Evolutionary conservation across 2,888 invertebrate species (phyloP).

Genomic region (Scaptomyza flava): DNA sequence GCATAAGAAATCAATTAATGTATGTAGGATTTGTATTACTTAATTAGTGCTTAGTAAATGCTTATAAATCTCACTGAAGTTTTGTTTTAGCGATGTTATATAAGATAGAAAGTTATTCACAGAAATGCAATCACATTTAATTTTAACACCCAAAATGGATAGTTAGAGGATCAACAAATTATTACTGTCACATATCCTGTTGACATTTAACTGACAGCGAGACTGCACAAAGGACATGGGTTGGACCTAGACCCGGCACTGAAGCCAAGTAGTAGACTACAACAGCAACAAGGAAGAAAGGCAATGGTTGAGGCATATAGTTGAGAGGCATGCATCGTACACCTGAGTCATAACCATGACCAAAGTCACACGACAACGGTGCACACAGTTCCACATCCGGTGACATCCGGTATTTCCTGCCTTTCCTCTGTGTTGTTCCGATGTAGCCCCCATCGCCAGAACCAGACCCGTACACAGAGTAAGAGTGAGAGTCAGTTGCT

Average conservation of each 20-base stretch:
- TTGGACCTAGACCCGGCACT: slow-evolving; percentile 8
- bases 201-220: slow-evolving; percentile 68
- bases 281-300: background rate
- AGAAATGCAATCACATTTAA: slow-evolving; percentile 1
- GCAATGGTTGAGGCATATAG: slow-evolving; percentile 25
- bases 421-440: slow-evolving; percentile 28
- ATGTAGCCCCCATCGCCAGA: slow-evolving; percentile 1
- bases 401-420: slow-evolving; percentile 77
- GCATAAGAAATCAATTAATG: too few species aligned
- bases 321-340: slow-evolving; percentile 51
- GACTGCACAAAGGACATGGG: slow-evolving; percentile 59
- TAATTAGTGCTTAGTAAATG: too few species aligned
- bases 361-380: slow-evolving; percentile 72
- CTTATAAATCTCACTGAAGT: too few species aligned
- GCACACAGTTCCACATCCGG: slow-evolving; percentile 71
- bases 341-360: slow-evolving; percentile 76
- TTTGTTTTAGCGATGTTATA: too few species aligned
- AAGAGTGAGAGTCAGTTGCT: slow-evolving; percentile 15
- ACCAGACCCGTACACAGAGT: background rate
- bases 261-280: slow-evolving; percentile 2
- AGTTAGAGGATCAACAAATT: slow-evolving; percentile 56
- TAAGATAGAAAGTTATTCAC: too few species aligned
- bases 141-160: background rate
- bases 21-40: too few species aligned
- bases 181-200: slow-evolving; percentile 71